These are phyloP conservation scores for Chironomus striatipennis DNA, from an alignment of 1,140 invertebrate genomes.

Conservation along the genomic window DNA sequence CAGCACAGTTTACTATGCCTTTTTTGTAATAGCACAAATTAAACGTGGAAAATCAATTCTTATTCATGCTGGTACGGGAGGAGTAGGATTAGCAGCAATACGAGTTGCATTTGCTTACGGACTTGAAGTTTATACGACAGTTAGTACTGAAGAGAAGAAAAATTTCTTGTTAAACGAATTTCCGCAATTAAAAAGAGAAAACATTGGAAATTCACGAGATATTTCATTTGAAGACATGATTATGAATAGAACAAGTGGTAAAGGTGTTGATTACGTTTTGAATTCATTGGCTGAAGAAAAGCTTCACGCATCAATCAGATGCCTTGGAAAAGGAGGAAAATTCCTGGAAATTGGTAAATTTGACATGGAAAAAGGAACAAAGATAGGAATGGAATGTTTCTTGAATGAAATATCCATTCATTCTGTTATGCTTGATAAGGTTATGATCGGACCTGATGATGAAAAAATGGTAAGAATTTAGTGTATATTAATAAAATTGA, in stretches of 20 bases:
- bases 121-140: conserved; percentile 65
- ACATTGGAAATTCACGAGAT: conserved; percentile 56
- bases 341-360: conserved; percentile 77
- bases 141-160: conserved; percentile 64
- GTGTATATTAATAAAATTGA: neutral
- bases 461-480: conserved; percentile 43
- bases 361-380: conserved; percentile 56
- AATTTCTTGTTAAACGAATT: conserved; percentile 65
- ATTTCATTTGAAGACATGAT: conserved; percentile 53
- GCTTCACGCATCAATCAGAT: conserved; percentile 63
- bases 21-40: conserved; percentile 56
- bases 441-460: conserved; percentile 47
- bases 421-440: conserved; percentile 73
- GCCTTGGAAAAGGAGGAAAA: conserved; percentile 56
- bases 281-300: conserved; percentile 62
- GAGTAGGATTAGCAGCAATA: conserved; percentile 81
- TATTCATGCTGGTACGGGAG: conserved; percentile 83
- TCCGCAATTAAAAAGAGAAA: conserved; percentile 49
- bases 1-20: conserved; percentile 72
- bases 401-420: conserved; percentile 77
- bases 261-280: conserved; percentile 58
- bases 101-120: conserved; percentile 61
- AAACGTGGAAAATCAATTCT: conserved; percentile 60
- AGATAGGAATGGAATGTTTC: conserved; percentile 65
- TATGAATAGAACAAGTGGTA: conserved; percentile 46